These are phyloP conservation scores for Semaprochilodus insignis DNA, from an alignment of 2,797 vertebrate genomes.

Conservation along the genomic window DNA sequence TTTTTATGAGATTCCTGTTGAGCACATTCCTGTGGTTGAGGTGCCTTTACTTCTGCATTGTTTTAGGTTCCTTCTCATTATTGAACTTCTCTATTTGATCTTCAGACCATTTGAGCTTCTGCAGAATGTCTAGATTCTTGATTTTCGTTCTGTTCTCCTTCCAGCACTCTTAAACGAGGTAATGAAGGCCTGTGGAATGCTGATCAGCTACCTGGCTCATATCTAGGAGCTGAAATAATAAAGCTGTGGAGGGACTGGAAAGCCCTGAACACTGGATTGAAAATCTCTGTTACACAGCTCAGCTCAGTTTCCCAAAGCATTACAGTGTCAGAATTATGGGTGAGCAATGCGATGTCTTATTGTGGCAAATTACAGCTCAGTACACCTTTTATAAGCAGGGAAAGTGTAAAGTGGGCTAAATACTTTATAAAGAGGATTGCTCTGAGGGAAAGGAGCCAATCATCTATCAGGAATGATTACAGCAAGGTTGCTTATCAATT, in stretches of 20 bases:
- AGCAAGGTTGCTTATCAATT: too few relatives aligned
- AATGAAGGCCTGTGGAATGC: neutral
- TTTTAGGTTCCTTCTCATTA: neutral
- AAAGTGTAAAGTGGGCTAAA: neutral
- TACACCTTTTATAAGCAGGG: neutral
- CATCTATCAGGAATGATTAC: too few relatives aligned
- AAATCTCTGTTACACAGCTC: neutral
- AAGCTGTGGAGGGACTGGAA: neutral
- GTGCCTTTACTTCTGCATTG: neutral
- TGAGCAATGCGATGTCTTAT: neutral
- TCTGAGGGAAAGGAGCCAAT: neutral
- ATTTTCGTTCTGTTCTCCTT: neutral
- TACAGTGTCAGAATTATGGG: neutral
- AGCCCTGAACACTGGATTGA: neutral
- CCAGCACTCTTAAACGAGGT: neutral
- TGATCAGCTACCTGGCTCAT: neutral
- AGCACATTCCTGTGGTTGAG: neutral
- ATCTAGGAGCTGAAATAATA: constrained; percentile 6
- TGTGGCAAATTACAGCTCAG: neutral
- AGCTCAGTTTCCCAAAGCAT: neutral
- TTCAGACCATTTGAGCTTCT: neutral
- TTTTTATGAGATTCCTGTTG: neutral
- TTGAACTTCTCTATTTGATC: neutral
- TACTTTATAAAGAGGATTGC: neutral
- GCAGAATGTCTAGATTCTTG: neutral